These are phyloP conservation scores for Tautogolabrus adspersus DNA, from an alignment of 2,113 vertebrate genomes.

Conservation along the genomic window DNA sequence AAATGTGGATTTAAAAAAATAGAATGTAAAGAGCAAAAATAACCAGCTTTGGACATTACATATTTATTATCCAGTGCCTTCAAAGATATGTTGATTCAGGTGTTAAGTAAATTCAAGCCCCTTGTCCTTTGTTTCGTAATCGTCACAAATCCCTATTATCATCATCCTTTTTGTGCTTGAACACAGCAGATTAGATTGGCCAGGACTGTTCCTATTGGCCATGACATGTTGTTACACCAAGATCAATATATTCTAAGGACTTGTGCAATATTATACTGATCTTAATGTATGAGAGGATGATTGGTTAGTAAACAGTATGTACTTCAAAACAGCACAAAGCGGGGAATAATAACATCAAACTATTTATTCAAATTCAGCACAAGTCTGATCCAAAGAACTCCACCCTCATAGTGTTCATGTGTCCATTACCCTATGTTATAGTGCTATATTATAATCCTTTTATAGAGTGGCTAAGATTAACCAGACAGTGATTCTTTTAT, in stretches of 20 bases:
- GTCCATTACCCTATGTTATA: not conserved
- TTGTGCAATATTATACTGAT: not conserved
- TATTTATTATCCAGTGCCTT: not conserved
- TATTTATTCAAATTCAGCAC: not conserved
- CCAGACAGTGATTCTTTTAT: not conserved
- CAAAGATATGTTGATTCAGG: not conserved
- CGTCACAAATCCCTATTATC: not conserved
- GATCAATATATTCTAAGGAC: not conserved
- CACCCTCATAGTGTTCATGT: not conserved
- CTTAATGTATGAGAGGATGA: not conserved
- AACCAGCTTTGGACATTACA: not conserved
- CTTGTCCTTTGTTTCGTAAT: not conserved
- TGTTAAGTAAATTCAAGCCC: not conserved
- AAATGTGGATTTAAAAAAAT: not conserved
- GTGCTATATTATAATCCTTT: not conserved
- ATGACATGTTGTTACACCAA: not conserved
- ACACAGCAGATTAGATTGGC: not conserved
- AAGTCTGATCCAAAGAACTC: not conserved
- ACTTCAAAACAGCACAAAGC: not conserved
- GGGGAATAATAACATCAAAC: not conserved
- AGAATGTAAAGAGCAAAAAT: not conserved
- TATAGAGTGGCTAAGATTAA: slow-evolving; percentile 3
- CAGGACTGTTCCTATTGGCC: not conserved
- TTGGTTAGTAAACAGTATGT: not conserved
- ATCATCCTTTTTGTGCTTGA: slow-evolving; percentile 5